Conservation (phyloP, 2,113 vertebrate genomes). For the Anseranas semipalmata region DNA sequence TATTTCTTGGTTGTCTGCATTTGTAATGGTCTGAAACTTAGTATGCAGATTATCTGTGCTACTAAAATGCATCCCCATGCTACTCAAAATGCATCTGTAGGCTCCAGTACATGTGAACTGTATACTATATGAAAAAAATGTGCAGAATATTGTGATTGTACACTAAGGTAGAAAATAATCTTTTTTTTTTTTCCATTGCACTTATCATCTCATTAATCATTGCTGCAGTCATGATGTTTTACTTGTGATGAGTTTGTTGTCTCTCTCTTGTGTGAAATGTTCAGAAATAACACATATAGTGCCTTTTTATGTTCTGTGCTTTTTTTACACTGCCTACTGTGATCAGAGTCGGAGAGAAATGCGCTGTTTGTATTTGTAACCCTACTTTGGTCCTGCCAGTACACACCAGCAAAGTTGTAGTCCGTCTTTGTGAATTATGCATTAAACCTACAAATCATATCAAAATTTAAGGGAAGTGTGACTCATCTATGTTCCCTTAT, state of each 20-base stretch:
- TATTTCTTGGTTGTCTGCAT: neutral
- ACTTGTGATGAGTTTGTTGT: neutral
- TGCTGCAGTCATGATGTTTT: neutral
- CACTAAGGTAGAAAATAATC: neutral
- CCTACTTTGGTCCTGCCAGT: neutral
- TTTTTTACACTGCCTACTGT: neutral
- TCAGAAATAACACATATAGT: neutral
- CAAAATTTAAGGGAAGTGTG: neutral
- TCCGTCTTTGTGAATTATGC: neutral
- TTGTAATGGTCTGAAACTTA: neutral
- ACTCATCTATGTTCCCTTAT: neutral
- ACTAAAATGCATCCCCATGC: neutral
- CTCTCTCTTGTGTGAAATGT: neutral
- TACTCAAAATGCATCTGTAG: neutral
- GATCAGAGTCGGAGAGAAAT: neutral
- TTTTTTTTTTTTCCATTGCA: neutral
- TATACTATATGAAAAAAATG: neutral
- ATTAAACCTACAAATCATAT: neutral
- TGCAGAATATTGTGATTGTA: neutral
- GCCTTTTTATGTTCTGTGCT: neutral
- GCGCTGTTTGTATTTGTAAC: neutral
- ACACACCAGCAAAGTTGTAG: neutral
- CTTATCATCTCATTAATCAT: conserved; percentile 6
- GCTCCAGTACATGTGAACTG: neutral
- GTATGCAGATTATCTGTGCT: neutral